A percentile compares a stretch with the other conserved stretches of the same genome.
Evolutionary conservation across 2,113 vertebrate species (phyloP).

Genomic region (Crotalus horridus): DNA sequence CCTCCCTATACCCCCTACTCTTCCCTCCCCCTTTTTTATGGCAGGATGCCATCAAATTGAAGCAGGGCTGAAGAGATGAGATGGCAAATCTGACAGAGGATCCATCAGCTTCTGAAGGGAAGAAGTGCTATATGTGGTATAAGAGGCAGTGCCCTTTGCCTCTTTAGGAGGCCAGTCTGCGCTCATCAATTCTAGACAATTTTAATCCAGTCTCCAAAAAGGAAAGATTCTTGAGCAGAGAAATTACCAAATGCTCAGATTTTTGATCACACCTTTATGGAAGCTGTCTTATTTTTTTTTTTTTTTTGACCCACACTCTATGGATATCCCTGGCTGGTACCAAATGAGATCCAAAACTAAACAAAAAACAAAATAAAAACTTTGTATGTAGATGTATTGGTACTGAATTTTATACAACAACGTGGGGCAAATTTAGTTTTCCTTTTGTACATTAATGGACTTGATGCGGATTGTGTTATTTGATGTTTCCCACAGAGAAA

Average conservation of each 20-base stretch:
- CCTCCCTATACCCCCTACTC: too few relatives aligned
- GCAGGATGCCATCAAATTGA: too few relatives aligned
- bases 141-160: not conserved
- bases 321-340: not conserved
- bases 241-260: not conserved
- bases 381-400: not conserved
- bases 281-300: not conserved
- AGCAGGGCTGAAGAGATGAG: too few relatives aligned
- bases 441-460: not conserved
- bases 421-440: not conserved
- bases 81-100: too few relatives aligned
- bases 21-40: too few relatives aligned
- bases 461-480: not conserved
- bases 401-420: not conserved
- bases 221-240: not conserved
- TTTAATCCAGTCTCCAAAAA: not conserved
- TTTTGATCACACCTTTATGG: not conserved
- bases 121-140: not conserved
- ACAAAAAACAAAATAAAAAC: not conserved
- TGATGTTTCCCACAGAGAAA: not conserved
- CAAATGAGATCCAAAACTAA: not conserved
- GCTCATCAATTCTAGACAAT: not conserved
- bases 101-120: not conserved
- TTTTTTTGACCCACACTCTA: too few relatives aligned
- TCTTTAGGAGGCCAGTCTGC: not conserved